Base-by-base conservation (phyloP, 2,797 vertebrate species). In the Enteromius radiatus region DNA sequence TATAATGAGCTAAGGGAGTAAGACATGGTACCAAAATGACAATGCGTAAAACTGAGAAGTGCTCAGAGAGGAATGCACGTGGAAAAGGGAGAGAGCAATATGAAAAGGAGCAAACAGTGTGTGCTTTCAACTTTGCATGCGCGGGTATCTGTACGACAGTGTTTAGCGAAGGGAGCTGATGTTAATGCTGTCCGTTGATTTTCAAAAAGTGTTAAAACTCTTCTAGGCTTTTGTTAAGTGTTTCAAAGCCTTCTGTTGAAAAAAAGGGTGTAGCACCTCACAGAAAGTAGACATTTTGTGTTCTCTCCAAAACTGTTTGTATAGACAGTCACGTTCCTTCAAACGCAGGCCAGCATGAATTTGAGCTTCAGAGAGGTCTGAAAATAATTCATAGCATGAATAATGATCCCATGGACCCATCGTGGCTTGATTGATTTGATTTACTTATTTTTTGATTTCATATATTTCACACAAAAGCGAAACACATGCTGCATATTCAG, bases 401-500 rank as follows among this genome's bases (percentile, higher is more conserved):
- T 75, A 77, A 68, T 73, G 65, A 82, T 70, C 49, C 73, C 74
- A 38, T 41, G 64, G 65, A 85, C 41, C 73, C 68, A 84, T 74
- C 80, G 15, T 69, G 61, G 75, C 73, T 65, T 76, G 76, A 85
- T 86, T 74, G 41, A 67, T 64, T 75, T 82, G 67, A 52, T 77
- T 87, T 83, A 84, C 70, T 85, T 84, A 52, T 77, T 77, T 75
- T 81, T 78, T 83, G 6, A 81, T 76, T 82, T 83, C 70, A 76
- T 83, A 76, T 87, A 74, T 41, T 43, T 43, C 64, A 78, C 74
- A 76, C 65, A 76, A 81, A 86, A 86, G 74, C 70, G 81, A 87
- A 86, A 87, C 87, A 82, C 87, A 85, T 85, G 85, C 80, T 54
- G 78, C 52, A 14, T 41, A 70, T 75, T 73, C 61, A 82, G 68